Base-by-base conservation (phyloP, 2,888 invertebrate species). In the Abscondita cerata region DNA sequence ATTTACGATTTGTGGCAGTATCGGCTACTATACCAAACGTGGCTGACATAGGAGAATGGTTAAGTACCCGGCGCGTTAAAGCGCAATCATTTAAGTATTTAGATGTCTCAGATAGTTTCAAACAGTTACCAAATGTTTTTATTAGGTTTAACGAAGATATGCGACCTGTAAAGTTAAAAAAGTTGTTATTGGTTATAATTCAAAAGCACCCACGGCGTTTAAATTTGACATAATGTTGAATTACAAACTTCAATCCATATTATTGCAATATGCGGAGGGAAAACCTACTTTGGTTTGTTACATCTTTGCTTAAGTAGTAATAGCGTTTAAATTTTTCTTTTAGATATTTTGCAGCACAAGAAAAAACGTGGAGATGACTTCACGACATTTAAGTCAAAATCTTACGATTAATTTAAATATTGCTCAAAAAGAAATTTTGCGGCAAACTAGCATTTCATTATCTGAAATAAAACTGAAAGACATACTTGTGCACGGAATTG, bases 21-120 rank as follows among this genome's bases (percentile, higher is more conserved):
- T 93, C 93, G 0, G 93, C 93, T 1, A 92, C 92, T 0, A 86
- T 92, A 61, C 87, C 90, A 46, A 93, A 93, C 74, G 87, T 89
- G 20, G 86, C 88, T 68, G 93, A 93, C 75, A 85, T 92, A 16
- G 88, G 90, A 0, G 80, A 83, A 34, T 93, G 92, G 92, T 80
- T 93, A 1, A 85, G 87, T 0, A 82, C 80, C 5, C 68, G 67
- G 2, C 75, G 80, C 1, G 79, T 78, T 62, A 81, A 83, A 0
- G 85, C 85, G 20, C 83, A 83, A 60, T 83, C 77, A 74, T 83
- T 83, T 68, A 86, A 83, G 86, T 86, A 75, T 6, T 25, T 2
- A 4, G 6, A 25, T 25, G 6, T 25, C 2, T 6, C 25, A 25
- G 76, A 13, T 41, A 41, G 36, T 48, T 25, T 18, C 16, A 12